Evolutionary conservation across 2,888 invertebrate species (phyloP), one percentile per base, ranked within the genome.

Genomic region (Diaphora mendica): DNA sequence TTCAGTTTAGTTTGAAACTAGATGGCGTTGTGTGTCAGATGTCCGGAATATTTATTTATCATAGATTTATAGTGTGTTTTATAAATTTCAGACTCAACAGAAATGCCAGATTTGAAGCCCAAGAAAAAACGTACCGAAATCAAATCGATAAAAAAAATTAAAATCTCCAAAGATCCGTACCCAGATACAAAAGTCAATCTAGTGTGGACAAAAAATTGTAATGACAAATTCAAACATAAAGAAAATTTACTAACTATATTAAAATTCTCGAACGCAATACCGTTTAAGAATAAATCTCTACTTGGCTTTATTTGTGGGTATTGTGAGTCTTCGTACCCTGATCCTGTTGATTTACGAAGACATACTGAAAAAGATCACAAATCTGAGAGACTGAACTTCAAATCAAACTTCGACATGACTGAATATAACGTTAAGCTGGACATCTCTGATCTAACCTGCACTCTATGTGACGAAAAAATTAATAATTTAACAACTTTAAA

Each of bases 281-380:
- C 94, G 0, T 95, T 95, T 74, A 91, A 90, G 26, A 91, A 93
- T 48, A 94, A 92, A 77, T 89, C 91, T 0, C 73, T 93, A 0
- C 72, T 93, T 0, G 95, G 95, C 0, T 94, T 88, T 70, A 83
- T 90, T 0, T 95, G 95, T 73, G 91, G 90, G 0, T 95, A 93
- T 70, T 95, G 95, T 20, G 87, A 92, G 0, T 67, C 81, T 0
- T 86, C 91, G 0, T 94, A 86, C 79, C 91, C 91, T 0, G 95
- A 95, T 39, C 95, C 95, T 0, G 77, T 76, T 0, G 91, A 93
- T n/a, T 77, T 95, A 9, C 79, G 87, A 68, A 59, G 71, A 0
- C 90, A 90, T 17, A 92, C 92, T 0, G 86, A 89, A 15, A 76
- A 77, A 0, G 83, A 86, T 0, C 93, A 93, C 68, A 83, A 87